These are phyloP conservation scores for Adrianichthys oophorus DNA, from an alignment of 2,797 vertebrate species.

Conservation along the genomic window DNA sequence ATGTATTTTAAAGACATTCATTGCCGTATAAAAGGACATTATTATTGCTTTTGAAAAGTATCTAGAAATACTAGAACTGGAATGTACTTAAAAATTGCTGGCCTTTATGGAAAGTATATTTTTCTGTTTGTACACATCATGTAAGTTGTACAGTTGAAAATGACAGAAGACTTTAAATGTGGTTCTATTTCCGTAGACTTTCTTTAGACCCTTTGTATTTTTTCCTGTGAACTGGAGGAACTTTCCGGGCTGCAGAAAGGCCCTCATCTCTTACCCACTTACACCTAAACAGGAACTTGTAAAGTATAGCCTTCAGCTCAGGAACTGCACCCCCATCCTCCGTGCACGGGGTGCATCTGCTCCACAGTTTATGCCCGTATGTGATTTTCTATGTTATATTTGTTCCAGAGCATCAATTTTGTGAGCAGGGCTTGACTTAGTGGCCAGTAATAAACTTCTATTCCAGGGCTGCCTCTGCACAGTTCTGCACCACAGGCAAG, in stretches of 20 bases:
- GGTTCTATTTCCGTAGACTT: not conserved
- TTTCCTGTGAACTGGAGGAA: slow-evolving; percentile 42
- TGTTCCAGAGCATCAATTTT: slow-evolving; percentile 74
- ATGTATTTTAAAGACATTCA: no score
- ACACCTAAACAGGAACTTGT: slow-evolving; percentile 68
- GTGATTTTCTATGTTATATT: slow-evolving; percentile 77
- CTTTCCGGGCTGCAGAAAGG: slow-evolving; percentile 4
- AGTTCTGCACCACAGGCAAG: slow-evolving; percentile 61
- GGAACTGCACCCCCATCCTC: slow-evolving; percentile 16
- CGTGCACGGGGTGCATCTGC: slow-evolving; percentile 48
- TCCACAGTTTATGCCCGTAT: slow-evolving; percentile 65
- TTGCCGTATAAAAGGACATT: no score
- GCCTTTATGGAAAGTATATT: no score
- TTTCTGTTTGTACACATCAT: no score
- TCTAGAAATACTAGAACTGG: no score
- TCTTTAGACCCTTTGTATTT: slow-evolving; percentile 18
- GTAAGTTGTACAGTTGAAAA: no score
- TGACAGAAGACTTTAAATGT: no score
- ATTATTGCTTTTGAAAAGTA: no score
- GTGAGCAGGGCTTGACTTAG: slow-evolving; percentile 63
- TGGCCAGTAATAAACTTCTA: slow-evolving; percentile 78
- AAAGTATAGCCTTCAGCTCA: slow-evolving; percentile 61
- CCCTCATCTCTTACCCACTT: slow-evolving; percentile 69
- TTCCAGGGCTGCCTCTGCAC: slow-evolving; percentile 65
- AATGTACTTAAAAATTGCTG: no score